A percentile compares a stretch with the other conserved stretches of the same genome.
These are phyloP conservation scores for Probaryconus sp. DNA, from an alignment of 1,140 invertebrate species.

Conservation along the genomic window DNA sequence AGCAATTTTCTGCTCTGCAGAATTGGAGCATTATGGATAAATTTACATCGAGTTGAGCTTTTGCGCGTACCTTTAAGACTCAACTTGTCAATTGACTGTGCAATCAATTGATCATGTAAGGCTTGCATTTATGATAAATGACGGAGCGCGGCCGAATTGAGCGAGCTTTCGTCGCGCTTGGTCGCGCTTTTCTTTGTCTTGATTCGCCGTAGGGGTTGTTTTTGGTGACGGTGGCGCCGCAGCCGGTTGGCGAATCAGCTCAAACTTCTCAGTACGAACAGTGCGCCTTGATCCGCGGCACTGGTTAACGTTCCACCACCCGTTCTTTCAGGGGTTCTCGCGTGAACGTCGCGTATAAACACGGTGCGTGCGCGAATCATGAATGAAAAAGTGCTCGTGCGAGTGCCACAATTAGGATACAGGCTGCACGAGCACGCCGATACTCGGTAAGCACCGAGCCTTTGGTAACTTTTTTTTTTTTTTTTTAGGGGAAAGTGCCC, in stretches of 20 bases:
- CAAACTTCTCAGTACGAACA: slow-evolving; percentile 60
- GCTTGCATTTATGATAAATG: slow-evolving; percentile 18
- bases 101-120: slow-evolving; percentile 20
- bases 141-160: slow-evolving; percentile 25
- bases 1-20: no score
- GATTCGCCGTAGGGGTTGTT: slow-evolving; percentile 65
- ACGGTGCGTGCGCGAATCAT: slow-evolving; percentile 64
- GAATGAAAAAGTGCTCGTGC: slow-evolving; percentile 67
- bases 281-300: slow-evolving; percentile 71
- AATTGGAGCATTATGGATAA: no score
- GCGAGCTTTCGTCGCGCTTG: slow-evolving; percentile 21
- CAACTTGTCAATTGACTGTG: not conserved
- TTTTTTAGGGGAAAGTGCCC: not conserved
- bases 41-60: not conserved
- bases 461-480: slow-evolving; percentile 5
- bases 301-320: slow-evolving; percentile 64
- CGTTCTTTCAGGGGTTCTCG: slow-evolving; percentile 43
- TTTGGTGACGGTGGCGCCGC: slow-evolving; percentile 67
- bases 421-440: slow-evolving; percentile 7
- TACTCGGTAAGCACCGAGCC: slow-evolving; percentile 34
- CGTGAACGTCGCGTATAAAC: slow-evolving; percentile 61
- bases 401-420: slow-evolving; percentile 29
- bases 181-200: slow-evolving; percentile 37
- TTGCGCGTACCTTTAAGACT: not conserved
- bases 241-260: slow-evolving; percentile 48